Percentiles rank a stretch among this genome's conserved stretches.
phyloP scores from a whole-genome alignment of 2,888 invertebrate species.

The Chydorus sphaericus region DNA sequence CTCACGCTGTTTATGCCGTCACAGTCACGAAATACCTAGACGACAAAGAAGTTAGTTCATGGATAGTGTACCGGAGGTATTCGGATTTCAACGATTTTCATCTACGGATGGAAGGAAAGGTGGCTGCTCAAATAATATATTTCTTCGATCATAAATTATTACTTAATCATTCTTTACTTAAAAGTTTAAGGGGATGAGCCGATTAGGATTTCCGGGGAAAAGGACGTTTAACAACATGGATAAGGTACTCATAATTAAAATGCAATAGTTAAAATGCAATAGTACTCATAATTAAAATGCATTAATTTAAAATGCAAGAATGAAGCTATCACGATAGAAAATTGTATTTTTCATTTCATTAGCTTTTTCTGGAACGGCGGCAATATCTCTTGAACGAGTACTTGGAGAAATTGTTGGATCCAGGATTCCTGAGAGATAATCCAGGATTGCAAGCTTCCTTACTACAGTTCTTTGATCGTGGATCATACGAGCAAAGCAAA shows the following conservation, averaged over 20 bases:
- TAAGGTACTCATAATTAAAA: too few species aligned
- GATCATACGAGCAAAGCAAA: slow-evolving; percentile 50
- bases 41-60: slow-evolving; percentile 51
- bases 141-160: background rate
- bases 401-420: slow-evolving; percentile 50
- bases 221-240: slow-evolving; percentile 89
- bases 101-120: slow-evolving; percentile 49
- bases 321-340: too few species aligned
- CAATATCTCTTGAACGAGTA: slow-evolving; percentile 57
- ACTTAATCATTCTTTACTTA: slow-evolving; percentile 20
- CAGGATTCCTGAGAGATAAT: slow-evolving; percentile 41
- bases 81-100: slow-evolving; percentile 87
- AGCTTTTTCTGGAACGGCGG: slow-evolving; percentile 66
- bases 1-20: slow-evolving; percentile 78
- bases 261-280: too few species aligned
- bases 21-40: slow-evolving; percentile 52
- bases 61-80: slow-evolving; percentile 84
- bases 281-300: too few species aligned
- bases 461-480: slow-evolving; percentile 49
- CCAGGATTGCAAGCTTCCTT: slow-evolving; percentile 45
- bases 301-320: too few species aligned
- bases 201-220: slow-evolving; percentile 74
- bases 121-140: too few species aligned
- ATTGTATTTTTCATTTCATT: too few species aligned
- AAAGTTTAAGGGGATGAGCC: slow-evolving; percentile 61